A percentile compares a stretch with the other conserved stretches of the same genome.
Conservation (phyloP, 2,113 vertebrate genomes). For the Charadrius vociferus region DNA sequence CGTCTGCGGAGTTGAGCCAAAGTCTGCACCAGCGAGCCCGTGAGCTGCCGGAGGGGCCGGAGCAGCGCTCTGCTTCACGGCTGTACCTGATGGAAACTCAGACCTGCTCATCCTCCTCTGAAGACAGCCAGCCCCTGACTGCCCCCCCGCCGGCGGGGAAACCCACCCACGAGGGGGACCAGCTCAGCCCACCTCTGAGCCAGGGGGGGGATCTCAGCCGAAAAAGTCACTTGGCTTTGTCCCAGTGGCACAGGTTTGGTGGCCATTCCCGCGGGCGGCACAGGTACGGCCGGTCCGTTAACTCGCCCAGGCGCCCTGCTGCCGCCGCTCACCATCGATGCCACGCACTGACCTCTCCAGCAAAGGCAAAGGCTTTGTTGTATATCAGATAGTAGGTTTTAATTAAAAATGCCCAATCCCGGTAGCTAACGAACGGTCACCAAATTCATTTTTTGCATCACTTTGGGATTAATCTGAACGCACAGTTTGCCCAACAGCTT, state of each 20-base stretch:
- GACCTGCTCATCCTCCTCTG: background rate
- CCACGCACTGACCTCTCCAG: background rate
- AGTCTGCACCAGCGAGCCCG: background rate
- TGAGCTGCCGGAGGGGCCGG: background rate
- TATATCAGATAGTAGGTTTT: background rate
- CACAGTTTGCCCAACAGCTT: background rate
- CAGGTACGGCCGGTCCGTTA: accelerated
- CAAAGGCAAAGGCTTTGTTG: background rate
- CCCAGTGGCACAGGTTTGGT: background rate
- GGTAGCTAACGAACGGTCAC: background rate
- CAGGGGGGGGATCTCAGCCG: too few relatives aligned
- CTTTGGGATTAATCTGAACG: background rate
- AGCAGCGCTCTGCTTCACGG: background rate
- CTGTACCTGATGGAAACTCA: background rate
- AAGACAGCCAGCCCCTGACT: background rate
- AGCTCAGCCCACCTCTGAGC: background rate
- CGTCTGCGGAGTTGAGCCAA: background rate
- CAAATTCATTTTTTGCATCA: background rate
- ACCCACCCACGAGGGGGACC: background rate
- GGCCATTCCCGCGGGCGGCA: background rate
- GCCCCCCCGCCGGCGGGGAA: background rate
- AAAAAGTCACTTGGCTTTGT: background rate
- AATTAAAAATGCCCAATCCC: background rate
- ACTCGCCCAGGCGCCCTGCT: accelerated
- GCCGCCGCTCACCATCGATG: accelerated